Conservation (phyloP, 2,113 vertebrate species). For the Scatophagus argus region DNA sequence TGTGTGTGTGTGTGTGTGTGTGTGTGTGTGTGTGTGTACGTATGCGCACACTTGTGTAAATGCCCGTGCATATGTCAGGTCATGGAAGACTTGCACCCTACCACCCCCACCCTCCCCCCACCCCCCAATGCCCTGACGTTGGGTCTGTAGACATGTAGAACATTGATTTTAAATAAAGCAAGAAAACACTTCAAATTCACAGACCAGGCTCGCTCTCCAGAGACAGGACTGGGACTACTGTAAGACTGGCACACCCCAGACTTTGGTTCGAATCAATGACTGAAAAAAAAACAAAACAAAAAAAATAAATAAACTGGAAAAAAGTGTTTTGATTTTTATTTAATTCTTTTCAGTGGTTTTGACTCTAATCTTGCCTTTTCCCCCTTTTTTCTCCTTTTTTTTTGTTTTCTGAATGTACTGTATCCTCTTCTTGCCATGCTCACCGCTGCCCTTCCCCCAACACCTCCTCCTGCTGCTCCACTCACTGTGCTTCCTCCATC, state of each 20-base stretch:
- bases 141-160: conserved; percentile 75
- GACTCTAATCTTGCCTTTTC: conserved; percentile 71
- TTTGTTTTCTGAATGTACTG: conserved; percentile 80
- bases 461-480: background rate
- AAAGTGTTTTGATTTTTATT: conserved; percentile 76
- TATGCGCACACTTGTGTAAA: conserved; percentile 61
- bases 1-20: conserved; percentile 18
- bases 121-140: conserved; percentile 34
- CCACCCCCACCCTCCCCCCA: conserved; percentile 56
- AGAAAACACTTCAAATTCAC: conserved; percentile 67
- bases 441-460: conserved; percentile 23
- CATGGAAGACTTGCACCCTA: conserved; percentile 73
- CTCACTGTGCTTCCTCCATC: conserved; percentile 63
- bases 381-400: conserved; percentile 15
- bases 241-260: conserved; percentile 39
- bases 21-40: background rate
- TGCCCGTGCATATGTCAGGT: conserved; percentile 69
- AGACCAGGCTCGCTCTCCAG: conserved; percentile 45
- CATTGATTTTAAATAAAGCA: conserved; percentile 74
- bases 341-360: conserved; percentile 77
- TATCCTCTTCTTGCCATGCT: conserved; percentile 64
- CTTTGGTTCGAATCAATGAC: conserved; percentile 60
- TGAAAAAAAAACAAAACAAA: conserved; percentile 27
- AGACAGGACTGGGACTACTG: conserved; percentile 50
- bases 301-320: conserved; percentile 64